These are phyloP conservation scores for Erpobdella octoculata DNA, from an alignment of 2,888 invertebrate genomes.

Conservation along the genomic window DNA sequence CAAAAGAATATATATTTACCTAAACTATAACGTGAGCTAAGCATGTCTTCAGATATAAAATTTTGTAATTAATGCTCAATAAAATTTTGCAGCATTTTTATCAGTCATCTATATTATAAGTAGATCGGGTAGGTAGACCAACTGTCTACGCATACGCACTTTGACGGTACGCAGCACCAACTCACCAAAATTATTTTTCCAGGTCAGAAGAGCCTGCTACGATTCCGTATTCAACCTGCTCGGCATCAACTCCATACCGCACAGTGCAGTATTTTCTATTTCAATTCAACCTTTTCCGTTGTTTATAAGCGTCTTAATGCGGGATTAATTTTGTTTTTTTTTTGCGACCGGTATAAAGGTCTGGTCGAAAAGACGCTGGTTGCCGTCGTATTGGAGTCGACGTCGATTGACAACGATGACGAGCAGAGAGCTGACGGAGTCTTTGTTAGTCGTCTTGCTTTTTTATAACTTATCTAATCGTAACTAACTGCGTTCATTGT, in stretches of 20 bases:
- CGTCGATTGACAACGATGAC: conserved; percentile 18
- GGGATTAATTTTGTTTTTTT: background rate
- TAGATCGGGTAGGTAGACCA: no score
- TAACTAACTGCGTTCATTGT: no score
- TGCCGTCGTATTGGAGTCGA: conserved; percentile 19
- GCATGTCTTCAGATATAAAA: no score
- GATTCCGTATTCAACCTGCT: conserved; percentile 19
- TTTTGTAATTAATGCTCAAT: background rate
- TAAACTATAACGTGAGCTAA: no score
- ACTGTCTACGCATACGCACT: no score
- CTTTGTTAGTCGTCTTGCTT: background rate
- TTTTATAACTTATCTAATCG: no score
- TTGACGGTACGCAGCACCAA: no score
- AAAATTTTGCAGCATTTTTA: no score
- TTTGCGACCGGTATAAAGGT: background rate
- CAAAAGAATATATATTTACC: no score
- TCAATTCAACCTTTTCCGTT: background rate
- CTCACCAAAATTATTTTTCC: no score
- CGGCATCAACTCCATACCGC: conserved; percentile 15
- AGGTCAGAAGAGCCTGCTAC: conserved; percentile 26
- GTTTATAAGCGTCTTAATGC: background rate
- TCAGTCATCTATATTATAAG: no score
- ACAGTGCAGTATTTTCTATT: background rate
- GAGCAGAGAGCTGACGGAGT: conserved; percentile 24
- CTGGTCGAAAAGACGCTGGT: conserved; percentile 24